Evolutionary conservation across 2,797 vertebrate species (phyloP).

Genomic region (Columba guinea): DNA sequence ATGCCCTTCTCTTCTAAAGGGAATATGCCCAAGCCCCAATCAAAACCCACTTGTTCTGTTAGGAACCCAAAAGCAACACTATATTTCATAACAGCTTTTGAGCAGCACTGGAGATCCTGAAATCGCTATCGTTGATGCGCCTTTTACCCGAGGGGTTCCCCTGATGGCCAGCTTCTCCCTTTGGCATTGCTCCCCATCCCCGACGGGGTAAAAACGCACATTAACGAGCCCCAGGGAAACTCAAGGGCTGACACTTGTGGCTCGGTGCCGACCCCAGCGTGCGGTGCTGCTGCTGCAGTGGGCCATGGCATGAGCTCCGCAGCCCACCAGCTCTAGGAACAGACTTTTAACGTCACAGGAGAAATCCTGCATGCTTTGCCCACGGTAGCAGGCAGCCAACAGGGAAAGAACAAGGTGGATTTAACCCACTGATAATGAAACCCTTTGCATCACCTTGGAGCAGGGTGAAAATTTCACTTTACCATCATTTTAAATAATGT

Average conservation of each 20-base stretch:
- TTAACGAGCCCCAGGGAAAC: not conserved
- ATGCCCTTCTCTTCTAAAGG: not conserved
- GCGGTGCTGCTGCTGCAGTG: slow-evolving; percentile 26
- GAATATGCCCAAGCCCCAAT: not conserved
- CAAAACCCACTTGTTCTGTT: not conserved
- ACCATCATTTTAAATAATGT: not conserved
- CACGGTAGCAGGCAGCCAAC: not conserved
- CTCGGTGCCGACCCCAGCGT: not conserved
- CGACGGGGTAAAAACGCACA: rapidly evolving
- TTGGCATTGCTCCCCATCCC: not conserved
- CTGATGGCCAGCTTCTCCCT: not conserved
- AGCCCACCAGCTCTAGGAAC: not conserved
- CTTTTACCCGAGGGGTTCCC: not conserved
- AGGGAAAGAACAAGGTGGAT: not conserved
- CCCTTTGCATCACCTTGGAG: not conserved
- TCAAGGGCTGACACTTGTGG: not conserved
- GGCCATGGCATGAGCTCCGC: not conserved
- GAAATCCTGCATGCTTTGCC: slow-evolving; percentile 25
- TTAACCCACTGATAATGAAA: not conserved
- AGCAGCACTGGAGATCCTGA: not conserved
- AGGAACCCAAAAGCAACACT: not conserved
- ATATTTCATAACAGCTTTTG: not conserved
- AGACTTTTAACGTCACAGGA: not conserved
- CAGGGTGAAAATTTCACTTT: not conserved
- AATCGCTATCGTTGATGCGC: rapidly evolving